phyloP scores from a whole-genome alignment of 2,888 invertebrate genomes.

The Caenorhabditis panamensis region DNA sequence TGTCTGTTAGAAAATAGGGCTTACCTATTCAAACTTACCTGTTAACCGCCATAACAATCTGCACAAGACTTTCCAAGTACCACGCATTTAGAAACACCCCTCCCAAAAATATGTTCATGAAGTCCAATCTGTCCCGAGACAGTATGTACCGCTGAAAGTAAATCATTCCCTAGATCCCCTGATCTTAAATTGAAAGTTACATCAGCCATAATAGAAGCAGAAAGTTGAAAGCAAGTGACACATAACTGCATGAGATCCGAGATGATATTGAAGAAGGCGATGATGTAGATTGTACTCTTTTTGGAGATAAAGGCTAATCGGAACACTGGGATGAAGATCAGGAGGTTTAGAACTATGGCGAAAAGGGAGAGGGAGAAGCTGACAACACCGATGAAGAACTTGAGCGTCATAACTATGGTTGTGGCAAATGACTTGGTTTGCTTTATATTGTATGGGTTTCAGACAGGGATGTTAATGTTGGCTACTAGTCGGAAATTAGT shows the following conservation, averaged over 20 bases:
- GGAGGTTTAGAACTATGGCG: no score
- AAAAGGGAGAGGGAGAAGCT: no score
- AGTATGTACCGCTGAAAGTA: neutral
- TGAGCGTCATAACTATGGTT: no score
- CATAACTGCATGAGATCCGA: constrained; percentile 59
- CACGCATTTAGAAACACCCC: no score
- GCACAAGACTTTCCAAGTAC: neutral
- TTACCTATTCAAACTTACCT: constrained; percentile 13
- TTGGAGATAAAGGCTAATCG: constrained; percentile 37
- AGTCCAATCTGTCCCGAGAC: no score
- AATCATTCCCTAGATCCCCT: no score
- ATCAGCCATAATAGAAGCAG: constrained; percentile 48
- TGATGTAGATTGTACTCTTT: constrained; percentile 59
- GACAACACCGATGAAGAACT: no score
- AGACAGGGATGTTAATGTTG: no score
- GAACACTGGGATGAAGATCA: constrained; percentile 34
- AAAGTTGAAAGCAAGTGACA: constrained; percentile 46
- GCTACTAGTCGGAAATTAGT: no score
- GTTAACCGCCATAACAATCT: constrained; percentile 49
- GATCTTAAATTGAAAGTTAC: constrained; percentile 21
- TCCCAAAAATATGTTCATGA: no score
- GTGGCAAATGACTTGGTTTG: no score
- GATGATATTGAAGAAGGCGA: constrained; percentile 55
- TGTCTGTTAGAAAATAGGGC: neutral
- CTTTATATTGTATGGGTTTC: no score